Evolutionary conservation across 2,888 invertebrate genomes (phyloP).

Genomic region (Nysson spinosus): DNA sequence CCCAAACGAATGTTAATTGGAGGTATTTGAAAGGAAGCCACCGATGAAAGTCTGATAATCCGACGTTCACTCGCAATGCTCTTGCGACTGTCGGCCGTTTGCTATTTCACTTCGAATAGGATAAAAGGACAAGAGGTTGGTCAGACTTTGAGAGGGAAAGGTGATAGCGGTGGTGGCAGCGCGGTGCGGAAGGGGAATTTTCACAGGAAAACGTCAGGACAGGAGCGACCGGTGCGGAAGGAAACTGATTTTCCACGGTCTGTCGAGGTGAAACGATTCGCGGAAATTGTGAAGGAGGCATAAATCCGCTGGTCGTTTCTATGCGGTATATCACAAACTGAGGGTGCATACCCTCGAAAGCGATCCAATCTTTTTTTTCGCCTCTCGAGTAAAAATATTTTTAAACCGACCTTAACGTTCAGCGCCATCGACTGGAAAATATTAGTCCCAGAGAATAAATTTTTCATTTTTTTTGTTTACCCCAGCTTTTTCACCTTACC

Average conservation of each 20-base stretch:
- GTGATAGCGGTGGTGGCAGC: no score
- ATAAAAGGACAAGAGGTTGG: background rate
- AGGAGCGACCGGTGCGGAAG: slow-evolving; percentile 54
- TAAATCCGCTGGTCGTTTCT: slow-evolving; percentile 34
- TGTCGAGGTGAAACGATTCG: slow-evolving; percentile 60
- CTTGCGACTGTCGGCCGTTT: no score
- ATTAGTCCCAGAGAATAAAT: slow-evolving; percentile 21
- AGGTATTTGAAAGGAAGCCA: no score
- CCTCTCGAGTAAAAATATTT: slow-evolving; percentile 46
- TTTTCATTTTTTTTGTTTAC: no score
- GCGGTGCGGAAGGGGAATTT: no score
- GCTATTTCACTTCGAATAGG: no score
- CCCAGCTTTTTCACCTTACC: slow-evolving; percentile 3
- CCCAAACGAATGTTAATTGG: no score
- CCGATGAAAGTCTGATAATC: no score
- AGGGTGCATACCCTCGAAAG: slow-evolving; percentile 25
- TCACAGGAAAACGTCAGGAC: slow-evolving; percentile 35
- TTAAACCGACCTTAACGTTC: slow-evolving; percentile 20
- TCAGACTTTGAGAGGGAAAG: background rate
- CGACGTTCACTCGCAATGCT: no score
- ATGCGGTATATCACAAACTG: slow-evolving; percentile 26
- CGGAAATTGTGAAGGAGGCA: slow-evolving; percentile 54
- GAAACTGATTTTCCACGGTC: slow-evolving; percentile 62
- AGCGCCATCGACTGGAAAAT: slow-evolving; percentile 30
- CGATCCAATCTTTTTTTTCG: slow-evolving; percentile 14